Percentiles rank a stretch among this genome's conserved stretches.
Conservation (phyloP, 64 coral and sea anemone species). For the Dendrophyllia cribrosa region DNA sequence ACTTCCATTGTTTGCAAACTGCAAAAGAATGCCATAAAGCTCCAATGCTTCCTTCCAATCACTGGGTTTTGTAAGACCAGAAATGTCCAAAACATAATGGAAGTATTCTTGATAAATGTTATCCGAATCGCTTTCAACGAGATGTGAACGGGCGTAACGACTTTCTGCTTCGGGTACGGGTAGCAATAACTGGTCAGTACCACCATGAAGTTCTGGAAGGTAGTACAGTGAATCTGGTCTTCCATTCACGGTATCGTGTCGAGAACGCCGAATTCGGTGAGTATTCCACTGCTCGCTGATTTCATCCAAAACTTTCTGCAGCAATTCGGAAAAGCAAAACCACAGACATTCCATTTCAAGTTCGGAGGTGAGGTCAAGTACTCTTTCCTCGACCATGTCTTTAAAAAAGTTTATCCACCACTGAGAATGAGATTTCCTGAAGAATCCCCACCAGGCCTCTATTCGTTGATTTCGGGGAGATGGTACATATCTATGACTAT, state of each 20-base stretch:
- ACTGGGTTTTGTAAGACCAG: background rate
- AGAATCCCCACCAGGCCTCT: conserved; percentile 10
- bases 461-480: conserved; percentile 22
- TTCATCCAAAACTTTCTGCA: background rate
- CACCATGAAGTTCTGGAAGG: conserved; percentile 15
- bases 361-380: background rate
- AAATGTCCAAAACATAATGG: background rate
- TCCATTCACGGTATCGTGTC: background rate
- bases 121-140: background rate
- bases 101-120: background rate
- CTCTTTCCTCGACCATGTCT: background rate
- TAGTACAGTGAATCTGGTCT: background rate
- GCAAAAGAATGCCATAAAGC: background rate
- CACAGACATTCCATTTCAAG: background rate
- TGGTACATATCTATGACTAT: conserved; percentile 15
- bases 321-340: background rate
- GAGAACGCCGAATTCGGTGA: background rate
- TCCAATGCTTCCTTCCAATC: background rate
- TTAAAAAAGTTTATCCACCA: background rate
- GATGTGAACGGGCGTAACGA: background rate
- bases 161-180: background rate
- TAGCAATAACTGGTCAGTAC: background rate
- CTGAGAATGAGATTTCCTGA: background rate
- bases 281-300: background rate
- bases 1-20: no score